These are phyloP conservation scores for Zapus hudsonius DNA, from an alignment of 2,113 vertebrate species.

Conservation along the genomic window DNA sequence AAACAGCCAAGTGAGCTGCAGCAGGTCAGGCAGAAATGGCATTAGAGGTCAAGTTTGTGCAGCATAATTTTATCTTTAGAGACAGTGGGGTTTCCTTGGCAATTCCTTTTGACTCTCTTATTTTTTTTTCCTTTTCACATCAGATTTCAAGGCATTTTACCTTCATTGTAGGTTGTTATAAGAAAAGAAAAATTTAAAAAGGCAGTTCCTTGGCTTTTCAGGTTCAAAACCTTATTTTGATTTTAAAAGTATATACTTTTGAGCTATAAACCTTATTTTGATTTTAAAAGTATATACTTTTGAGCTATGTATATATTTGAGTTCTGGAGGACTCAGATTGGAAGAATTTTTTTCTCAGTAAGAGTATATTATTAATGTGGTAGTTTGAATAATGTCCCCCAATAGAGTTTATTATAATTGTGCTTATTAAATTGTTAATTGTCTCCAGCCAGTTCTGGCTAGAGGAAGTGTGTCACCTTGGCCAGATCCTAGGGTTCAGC, in stretches of 20 bases:
- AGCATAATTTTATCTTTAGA: not conserved
- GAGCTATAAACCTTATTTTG: not conserved
- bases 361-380: no score
- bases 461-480: no score
- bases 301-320: not conserved
- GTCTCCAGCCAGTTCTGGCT: no score
- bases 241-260: not conserved
- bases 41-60: not conserved
- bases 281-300: not conserved
- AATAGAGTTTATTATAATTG: no score
- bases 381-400: no score
- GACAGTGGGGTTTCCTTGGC: not conserved
- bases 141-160: not conserved
- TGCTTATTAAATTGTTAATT: no score
- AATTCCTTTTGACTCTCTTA: not conserved
- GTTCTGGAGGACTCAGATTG: not conserved
- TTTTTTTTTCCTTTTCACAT: not conserved
- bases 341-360: not conserved
- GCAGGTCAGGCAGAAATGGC: not conserved
- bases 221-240: not conserved
- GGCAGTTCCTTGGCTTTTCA: not conserved
- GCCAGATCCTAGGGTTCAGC: no score
- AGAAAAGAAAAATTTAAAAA: not conserved
- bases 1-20: not conserved
- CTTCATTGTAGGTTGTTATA: not conserved